Conservation (phyloP, 2,797 vertebrate species). For the Astyanax mexicanus region DNA sequence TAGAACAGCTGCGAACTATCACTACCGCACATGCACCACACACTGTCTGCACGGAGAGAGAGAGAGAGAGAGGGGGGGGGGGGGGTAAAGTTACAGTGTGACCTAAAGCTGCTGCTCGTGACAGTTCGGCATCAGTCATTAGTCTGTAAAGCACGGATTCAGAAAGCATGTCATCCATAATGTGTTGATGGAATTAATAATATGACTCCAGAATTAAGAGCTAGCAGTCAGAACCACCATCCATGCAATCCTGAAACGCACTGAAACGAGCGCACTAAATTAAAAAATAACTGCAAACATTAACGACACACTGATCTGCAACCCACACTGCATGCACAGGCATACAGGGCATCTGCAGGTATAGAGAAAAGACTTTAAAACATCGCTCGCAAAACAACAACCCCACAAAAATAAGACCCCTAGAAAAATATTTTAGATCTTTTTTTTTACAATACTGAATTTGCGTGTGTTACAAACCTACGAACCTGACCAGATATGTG, state of each 20-base stretch:
- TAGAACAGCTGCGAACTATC: constrained; percentile 41
- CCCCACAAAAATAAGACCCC: no score
- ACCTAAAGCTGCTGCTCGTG: background rate
- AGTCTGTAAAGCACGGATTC: background rate
- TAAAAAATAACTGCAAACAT: background rate
- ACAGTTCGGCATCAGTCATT: background rate
- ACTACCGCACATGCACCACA: background rate
- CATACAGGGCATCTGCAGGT: no score
- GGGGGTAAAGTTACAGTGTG: background rate
- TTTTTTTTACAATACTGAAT: no score
- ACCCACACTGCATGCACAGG: background rate
- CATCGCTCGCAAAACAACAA: no score
- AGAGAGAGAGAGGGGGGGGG: background rate
- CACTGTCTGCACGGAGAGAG: constrained; percentile 1
- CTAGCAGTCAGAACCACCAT: background rate
- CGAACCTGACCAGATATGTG: no score
- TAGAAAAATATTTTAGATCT: no score
- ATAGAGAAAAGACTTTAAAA: no score
- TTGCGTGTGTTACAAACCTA: no score
- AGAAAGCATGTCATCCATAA: background rate
- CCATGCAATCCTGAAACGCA: background rate
- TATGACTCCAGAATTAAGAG: background rate
- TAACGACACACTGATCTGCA: background rate
- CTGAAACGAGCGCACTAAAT: background rate
- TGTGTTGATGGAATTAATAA: background rate